Evolutionary conservation across 2,888 invertebrate species (phyloP).

Genomic region (Lamproptera curius): DNA sequence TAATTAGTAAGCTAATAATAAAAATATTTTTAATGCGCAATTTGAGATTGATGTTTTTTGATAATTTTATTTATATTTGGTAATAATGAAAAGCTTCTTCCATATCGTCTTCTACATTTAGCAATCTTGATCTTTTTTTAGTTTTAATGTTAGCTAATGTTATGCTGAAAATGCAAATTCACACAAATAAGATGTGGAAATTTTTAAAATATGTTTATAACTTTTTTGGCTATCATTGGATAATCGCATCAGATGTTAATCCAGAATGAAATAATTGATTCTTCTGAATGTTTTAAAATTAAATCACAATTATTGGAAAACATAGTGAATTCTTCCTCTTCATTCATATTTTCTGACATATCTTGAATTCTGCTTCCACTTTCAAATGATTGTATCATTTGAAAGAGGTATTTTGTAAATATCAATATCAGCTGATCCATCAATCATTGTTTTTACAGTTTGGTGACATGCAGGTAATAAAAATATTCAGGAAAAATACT

Average conservation of each 20-base stretch:
- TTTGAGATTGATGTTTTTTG: slow-evolving; percentile 20
- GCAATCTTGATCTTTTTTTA: slow-evolving; percentile 16
- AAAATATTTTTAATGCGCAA: slow-evolving; percentile 18
- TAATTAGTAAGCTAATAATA: slow-evolving; percentile 16
- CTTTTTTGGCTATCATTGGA: slow-evolving; percentile 8
- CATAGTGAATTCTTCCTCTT: slow-evolving; percentile 20
- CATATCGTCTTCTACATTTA: slow-evolving; percentile 18
- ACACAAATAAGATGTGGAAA: slow-evolving; percentile 14
- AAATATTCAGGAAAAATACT: too few species aligned
- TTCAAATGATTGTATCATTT: slow-evolving; percentile 19
- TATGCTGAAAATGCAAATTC: slow-evolving; percentile 19
- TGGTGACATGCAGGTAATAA: slow-evolving; percentile 19
- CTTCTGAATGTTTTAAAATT: slow-evolving; percentile 18
- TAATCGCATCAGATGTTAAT: slow-evolving; percentile 14
- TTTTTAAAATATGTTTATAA: slow-evolving; percentile 8
- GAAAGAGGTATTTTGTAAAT: slow-evolving; percentile 6
- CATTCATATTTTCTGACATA: slow-evolving; percentile 20
- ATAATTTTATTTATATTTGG: slow-evolving; percentile 21
- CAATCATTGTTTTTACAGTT: slow-evolving; percentile 19
- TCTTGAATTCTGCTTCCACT: slow-evolving; percentile 21
- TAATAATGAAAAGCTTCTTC: slow-evolving; percentile 18
- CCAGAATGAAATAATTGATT: slow-evolving; percentile 19
- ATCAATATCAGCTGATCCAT: slow-evolving; percentile 1
- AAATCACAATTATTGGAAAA: slow-evolving; percentile 18
- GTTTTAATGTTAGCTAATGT: slow-evolving; percentile 18